These are phyloP conservation scores for Ophion costatus DNA, from an alignment of 2,888 invertebrate genomes.

Conservation along the genomic window DNA sequence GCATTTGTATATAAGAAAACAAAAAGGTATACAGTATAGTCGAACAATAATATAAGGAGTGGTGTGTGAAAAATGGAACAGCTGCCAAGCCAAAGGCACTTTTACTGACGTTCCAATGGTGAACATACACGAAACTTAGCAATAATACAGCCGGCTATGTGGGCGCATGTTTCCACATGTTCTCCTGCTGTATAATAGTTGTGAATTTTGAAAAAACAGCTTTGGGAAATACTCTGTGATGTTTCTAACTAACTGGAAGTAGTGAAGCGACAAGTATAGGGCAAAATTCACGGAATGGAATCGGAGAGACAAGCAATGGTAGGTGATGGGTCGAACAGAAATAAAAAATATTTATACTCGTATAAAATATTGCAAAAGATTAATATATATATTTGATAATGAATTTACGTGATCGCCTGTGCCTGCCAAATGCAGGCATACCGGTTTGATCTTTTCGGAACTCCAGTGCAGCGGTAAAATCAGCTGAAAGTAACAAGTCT, in stretches of 20 bases:
- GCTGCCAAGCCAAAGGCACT: background rate
- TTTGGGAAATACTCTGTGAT: background rate
- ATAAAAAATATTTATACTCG: background rate
- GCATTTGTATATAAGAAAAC: background rate
- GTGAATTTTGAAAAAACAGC: background rate
- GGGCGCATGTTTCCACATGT: background rate
- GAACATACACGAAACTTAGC: background rate
- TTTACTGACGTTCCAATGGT: background rate
- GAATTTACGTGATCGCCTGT: conserved; percentile 97
- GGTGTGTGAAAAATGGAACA: background rate
- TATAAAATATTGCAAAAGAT: conserved; percentile 70
- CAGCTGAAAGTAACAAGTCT: conserved; percentile 93
- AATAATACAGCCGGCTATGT: background rate
- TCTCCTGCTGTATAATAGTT: background rate
- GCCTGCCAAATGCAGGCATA: conserved; percentile 97
- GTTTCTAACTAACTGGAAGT: background rate
- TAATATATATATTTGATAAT: conserved; percentile 25
- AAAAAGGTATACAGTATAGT: background rate
- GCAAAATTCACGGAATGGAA: background rate
- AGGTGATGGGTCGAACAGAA: background rate
- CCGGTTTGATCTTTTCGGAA: conserved; percentile 88
- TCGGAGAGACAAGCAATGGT: background rate
- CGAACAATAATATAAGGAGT: background rate
- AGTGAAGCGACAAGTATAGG: background rate
- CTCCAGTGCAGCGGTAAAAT: conserved; percentile 93